These are phyloP conservation scores for Dryomyza anilis DNA, from an alignment of 2,888 invertebrate genomes.

Conservation along the genomic window DNA sequence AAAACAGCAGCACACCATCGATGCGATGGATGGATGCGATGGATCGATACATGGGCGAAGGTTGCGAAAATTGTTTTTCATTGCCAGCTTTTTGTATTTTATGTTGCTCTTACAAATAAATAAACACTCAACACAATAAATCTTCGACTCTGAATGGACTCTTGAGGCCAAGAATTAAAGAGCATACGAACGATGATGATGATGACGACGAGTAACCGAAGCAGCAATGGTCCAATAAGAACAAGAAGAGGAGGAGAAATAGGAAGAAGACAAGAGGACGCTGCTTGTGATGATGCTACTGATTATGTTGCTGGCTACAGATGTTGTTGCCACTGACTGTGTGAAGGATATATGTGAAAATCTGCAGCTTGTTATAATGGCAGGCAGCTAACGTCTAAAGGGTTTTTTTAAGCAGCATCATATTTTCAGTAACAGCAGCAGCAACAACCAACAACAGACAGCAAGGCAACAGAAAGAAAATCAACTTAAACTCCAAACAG, in stretches of 20 bases:
- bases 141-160: constrained; percentile 52
- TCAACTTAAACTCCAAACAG: background rate
- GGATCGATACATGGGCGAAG: constrained; percentile 23
- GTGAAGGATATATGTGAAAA: constrained; percentile 15
- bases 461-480: too few relatives aligned
- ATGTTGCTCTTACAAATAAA: constrained; percentile 54
- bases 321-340: background rate
- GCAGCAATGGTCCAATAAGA: too few relatives aligned
- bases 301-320: constrained; percentile 1
- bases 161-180: constrained; percentile 42
- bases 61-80: constrained; percentile 33
- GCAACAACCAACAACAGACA: constrained; percentile 3
- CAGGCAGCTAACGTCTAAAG: background rate
- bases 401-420: constrained; percentile 15
- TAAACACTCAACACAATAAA: constrained; percentile 57
- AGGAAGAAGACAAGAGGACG: constrained; percentile 23
- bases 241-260: background rate
- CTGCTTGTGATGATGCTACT: constrained; percentile 14
- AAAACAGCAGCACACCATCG: background rate
- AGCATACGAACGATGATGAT: constrained; percentile 18
- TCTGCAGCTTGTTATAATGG: constrained; percentile 18
- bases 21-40: background rate
- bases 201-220: constrained; percentile 18
- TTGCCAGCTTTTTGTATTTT: constrained; percentile 43
- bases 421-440: constrained; percentile 9